A percentile compares a stretch with the other conserved stretches of the same genome.
These are phyloP conservation scores for Campoletis sonorensis DNA, from an alignment of 1,140 invertebrate genomes.

Conservation along the genomic window DNA sequence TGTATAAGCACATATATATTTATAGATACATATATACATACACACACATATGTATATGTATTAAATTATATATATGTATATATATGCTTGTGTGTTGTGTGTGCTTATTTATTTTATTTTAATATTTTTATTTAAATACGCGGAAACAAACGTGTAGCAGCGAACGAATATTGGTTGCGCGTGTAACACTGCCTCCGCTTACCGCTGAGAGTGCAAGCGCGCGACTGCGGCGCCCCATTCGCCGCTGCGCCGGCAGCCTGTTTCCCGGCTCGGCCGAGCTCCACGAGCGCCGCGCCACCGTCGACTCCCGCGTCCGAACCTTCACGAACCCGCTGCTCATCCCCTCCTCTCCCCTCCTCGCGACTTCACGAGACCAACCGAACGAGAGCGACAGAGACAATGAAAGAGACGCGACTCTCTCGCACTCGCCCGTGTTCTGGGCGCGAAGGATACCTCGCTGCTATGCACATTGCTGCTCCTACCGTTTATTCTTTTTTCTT, in stretches of 20 bases:
- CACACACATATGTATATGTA: neutral
- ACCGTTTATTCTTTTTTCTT: no score
- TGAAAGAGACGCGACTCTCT: neutral
- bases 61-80: neutral
- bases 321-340: slow-evolving; percentile 34
- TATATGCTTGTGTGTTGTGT: slow-evolving; percentile 13
- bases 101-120: neutral
- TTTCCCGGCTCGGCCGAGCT: slow-evolving; percentile 53
- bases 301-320: slow-evolving; percentile 46
- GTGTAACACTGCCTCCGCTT: slow-evolving; percentile 56
- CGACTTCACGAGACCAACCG: slow-evolving; percentile 6
- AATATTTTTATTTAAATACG: slow-evolving; percentile 13
- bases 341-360: slow-evolving; percentile 19
- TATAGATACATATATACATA: slow-evolving; percentile 1
- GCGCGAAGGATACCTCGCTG: neutral
- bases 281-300: slow-evolving; percentile 54
- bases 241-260: slow-evolving; percentile 66
- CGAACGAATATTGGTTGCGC: slow-evolving; percentile 38
- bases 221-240: slow-evolving; percentile 70
- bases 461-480: no score
- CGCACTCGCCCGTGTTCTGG: neutral
- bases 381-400: neutral
- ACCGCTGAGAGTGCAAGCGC: slow-evolving; percentile 75
- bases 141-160: slow-evolving; percentile 33
- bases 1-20: no score